phyloP scores from a whole-genome alignment of 2,797 vertebrate genomes.

The Sebastes hopkinsi region DNA sequence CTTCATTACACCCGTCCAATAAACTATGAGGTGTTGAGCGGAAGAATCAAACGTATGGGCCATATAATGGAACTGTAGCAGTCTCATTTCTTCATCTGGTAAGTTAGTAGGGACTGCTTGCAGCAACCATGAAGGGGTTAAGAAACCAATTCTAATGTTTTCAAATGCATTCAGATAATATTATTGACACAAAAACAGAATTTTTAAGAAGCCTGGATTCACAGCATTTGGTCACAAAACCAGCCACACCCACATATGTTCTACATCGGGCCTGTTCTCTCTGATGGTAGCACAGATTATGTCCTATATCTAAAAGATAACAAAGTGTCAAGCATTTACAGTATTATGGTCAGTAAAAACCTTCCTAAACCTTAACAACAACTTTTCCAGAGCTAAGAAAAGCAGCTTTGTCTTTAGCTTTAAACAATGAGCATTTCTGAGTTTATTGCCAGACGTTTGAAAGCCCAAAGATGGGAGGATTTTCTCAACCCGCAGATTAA shows the following conservation, averaged over 20 bases:
- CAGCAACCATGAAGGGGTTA: background rate
- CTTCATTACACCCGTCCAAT: slow-evolving; percentile 59
- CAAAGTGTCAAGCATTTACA: background rate
- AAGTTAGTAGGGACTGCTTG: background rate
- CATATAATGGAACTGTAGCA: background rate
- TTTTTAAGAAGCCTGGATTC: background rate
- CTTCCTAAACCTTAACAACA: background rate
- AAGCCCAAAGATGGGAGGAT: slow-evolving; percentile 12
- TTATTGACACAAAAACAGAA: background rate
- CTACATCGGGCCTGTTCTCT: background rate
- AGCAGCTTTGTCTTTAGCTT: background rate
- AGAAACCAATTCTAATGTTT: background rate
- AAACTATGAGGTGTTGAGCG: slow-evolving; percentile 39
- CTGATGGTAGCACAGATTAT: background rate
- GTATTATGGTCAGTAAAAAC: background rate
- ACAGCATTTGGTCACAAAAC: background rate
- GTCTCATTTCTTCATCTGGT: slow-evolving; percentile 15
- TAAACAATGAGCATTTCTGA: slow-evolving; percentile 5
- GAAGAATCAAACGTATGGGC: slow-evolving; percentile 12
- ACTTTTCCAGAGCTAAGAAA: background rate
- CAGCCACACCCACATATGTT: slow-evolving; percentile 5
- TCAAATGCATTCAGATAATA: background rate
- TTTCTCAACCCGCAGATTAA: slow-evolving; percentile 7
- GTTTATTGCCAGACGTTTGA: slow-evolving; percentile 21
- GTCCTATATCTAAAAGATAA: background rate